Conservation (phyloP, 2,113 vertebrate genomes). For the Sander lucioperca region DNA sequence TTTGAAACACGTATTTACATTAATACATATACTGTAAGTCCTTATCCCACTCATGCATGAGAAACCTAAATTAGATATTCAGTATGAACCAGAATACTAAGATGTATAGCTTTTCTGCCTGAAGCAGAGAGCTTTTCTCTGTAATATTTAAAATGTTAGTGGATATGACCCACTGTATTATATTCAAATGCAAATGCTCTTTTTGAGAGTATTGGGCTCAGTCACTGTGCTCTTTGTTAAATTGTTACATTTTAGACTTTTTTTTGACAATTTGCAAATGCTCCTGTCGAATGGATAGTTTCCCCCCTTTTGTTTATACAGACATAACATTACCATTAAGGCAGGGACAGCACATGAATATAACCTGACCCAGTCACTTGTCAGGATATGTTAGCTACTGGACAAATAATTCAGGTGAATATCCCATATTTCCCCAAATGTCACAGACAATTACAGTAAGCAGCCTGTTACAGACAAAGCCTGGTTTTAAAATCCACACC, state of each 20-base stretch:
- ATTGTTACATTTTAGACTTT: slow-evolving; percentile 9
- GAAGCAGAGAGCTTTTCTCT: background rate
- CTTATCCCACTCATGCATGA: background rate
- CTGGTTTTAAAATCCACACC: slow-evolving; percentile 58
- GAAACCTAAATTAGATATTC: background rate
- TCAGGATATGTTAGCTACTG: slow-evolving; percentile 78
- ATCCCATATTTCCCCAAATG: slow-evolving; percentile 62
- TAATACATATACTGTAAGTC: background rate
- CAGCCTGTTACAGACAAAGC: slow-evolving; percentile 47
- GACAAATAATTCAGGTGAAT: slow-evolving; percentile 84
- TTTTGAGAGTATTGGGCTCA: background rate
- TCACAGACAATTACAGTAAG: slow-evolving; percentile 77
- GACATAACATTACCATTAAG: slow-evolving; percentile 64
- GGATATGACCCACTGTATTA: background rate
- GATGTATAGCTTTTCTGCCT: background rate
- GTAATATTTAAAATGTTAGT: background rate
- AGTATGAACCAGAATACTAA: background rate
- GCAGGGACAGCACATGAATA: slow-evolving; percentile 66
- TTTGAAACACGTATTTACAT: background rate
- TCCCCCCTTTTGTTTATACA: slow-evolving; percentile 10
- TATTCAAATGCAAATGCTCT: background rate
- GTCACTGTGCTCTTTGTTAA: background rate
- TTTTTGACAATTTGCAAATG: slow-evolving; percentile 17
- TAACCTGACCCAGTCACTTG: slow-evolving; percentile 60
- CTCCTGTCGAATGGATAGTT: background rate